Base-by-base conservation (phyloP, 2,888 invertebrate species). In the Aspidiotus destructor region DNA sequence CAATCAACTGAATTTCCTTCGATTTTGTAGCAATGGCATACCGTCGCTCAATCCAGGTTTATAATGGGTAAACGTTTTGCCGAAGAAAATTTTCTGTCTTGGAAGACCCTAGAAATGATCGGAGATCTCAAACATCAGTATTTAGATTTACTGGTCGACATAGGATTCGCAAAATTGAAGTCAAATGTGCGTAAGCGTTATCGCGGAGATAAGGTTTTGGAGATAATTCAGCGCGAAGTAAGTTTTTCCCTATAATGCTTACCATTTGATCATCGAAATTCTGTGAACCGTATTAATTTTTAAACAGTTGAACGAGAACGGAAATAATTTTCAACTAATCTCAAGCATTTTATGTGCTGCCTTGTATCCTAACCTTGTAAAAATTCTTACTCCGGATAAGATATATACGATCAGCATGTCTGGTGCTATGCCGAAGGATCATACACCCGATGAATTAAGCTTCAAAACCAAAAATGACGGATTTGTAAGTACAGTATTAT, bases 321-420 rank as follows among this genome's bases (percentile, higher is more conserved):
- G 87, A 5, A 86, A 86, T 7, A 90, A 89, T 74, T 83, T 85
- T 70, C 83, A 84, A 69, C 77, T 91, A n/a, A 76, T 91, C 17
- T 83, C 87, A 63, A 93, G 94, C 0, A 86, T 95, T 41, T 80
- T 98, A 57, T 91, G 92, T 76, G 94, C 93, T 2, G 94, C 96
- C 0, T 80, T 93, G 17, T 97, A 96, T 78, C 97, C 97, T 0
- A 93, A 94, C 76, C 84, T 98, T 44, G 89, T 92, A 0, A 88
- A 90, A 80, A 86, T 89, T 8, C 78, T 89, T 62, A 88, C 88
- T 0, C 90, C 90, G 0, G 87, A 87, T 73, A 88, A 88, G 75
- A 85, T 86, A 0, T 83, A 86, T 74, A 83, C 72, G 15, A 72
- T 85, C 76, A 86, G 86, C 75, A 83, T 84, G 0, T 83, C 84